A percentile compares a stretch with the other conserved stretches of the same genome.
These are phyloP conservation scores for Spermophilus dauricus DNA, from an alignment of 2,113 vertebrate genomes.

Conservation along the genomic window DNA sequence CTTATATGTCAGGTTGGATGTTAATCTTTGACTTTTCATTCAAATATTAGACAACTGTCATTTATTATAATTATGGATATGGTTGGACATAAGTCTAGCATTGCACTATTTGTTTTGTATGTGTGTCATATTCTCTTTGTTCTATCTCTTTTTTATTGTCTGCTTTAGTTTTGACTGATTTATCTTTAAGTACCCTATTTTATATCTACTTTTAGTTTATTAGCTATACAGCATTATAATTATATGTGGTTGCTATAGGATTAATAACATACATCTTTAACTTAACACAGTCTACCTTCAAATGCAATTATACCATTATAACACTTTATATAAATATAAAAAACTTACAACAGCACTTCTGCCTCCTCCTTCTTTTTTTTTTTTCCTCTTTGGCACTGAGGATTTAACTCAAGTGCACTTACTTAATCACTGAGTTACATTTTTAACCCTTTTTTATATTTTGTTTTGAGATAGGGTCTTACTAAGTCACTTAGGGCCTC, in stretches of 20 bases:
- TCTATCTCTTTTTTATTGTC: neutral
- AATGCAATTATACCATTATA: neutral
- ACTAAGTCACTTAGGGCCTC: too few relatives aligned
- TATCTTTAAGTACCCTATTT: neutral
- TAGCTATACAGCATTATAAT: neutral
- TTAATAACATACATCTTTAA: neutral
- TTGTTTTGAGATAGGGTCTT: too few relatives aligned
- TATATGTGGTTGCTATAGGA: neutral
- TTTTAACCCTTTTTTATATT: too few relatives aligned
- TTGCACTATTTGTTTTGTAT: neutral
- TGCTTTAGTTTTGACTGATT: neutral
- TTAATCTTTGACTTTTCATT: neutral
- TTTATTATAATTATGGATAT: neutral
- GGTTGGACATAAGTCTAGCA: neutral
- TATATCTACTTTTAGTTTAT: neutral
- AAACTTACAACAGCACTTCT: neutral
- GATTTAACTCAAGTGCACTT: too few relatives aligned
- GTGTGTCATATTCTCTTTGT: neutral
- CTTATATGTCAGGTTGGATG: neutral
- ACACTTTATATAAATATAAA: neutral
- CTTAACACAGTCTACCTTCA: neutral
- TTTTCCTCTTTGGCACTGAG: too few relatives aligned
- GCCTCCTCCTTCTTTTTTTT: too few relatives aligned
- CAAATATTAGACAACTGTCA: neutral
- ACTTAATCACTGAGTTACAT: too few relatives aligned